Evolutionary conservation across 1,140 invertebrate genomes (phyloP).

Genomic region (Anagrus nilaparvatae): DNA sequence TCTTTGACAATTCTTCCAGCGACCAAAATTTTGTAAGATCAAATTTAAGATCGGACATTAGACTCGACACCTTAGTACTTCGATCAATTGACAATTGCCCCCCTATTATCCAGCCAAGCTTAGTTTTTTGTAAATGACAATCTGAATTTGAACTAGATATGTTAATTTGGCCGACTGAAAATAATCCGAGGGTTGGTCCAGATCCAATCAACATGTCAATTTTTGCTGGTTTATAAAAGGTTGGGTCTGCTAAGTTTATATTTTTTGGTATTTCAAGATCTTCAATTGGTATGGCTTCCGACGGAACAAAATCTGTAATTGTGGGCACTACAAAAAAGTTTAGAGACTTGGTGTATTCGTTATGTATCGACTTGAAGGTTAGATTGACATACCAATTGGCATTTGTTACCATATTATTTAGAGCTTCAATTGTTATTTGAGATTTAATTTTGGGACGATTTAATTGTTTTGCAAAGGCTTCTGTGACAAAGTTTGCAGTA

Average conservation of each 20-base stretch:
- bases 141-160: neutral
- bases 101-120: conserved; percentile 1
- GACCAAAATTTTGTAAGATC: conserved; percentile 2
- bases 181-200: neutral
- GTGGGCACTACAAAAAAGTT: too few species aligned
- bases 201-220: neutral
- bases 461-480: neutral
- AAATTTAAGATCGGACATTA: neutral
- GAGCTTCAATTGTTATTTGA: conserved; percentile 1
- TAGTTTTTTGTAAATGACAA: neutral
- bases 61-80: neutral
- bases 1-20: neutral
- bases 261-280: neutral
- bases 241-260: neutral
- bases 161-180: neutral
- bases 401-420: neutral
- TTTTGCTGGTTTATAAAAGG: neutral
- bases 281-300: too few species aligned
- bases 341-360: neutral
- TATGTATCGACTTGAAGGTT: neutral
- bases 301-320: too few species aligned
- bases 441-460: neutral
- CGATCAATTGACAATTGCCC: neutral
- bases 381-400: neutral
- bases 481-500: conserved; percentile 5